phyloP scores from a whole-genome alignment of 2,888 invertebrate species.

The Spodoptera picta region DNA sequence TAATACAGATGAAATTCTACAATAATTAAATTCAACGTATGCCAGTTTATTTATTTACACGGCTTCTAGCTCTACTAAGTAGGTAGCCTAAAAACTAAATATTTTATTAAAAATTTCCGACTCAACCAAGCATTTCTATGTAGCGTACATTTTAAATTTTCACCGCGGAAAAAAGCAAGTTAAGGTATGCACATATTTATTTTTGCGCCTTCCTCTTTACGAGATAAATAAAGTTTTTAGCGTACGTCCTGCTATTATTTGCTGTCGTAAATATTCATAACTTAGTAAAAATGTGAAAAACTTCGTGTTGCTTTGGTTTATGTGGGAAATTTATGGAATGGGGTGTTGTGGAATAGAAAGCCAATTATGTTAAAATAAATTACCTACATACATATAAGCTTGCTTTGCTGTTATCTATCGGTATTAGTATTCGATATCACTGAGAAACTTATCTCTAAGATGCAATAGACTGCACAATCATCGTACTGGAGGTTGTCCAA shows the following conservation, averaged over 20 bases:
- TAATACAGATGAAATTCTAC: too few species aligned
- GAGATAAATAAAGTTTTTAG: slow-evolving; percentile 43
- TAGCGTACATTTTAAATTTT: slow-evolving; percentile 25
- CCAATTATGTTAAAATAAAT: neutral
- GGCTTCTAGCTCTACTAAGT: too few species aligned
- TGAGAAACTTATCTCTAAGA: too few species aligned
- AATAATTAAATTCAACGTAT: too few species aligned
- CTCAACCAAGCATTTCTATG: slow-evolving; percentile 21
- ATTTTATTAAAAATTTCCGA: slow-evolving; percentile 21
- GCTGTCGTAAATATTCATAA: slow-evolving; percentile 43
- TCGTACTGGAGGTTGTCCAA: too few species aligned
- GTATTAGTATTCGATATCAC: too few species aligned
- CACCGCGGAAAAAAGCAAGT: slow-evolving; percentile 26
- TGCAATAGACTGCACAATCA: too few species aligned
- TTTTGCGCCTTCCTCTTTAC: slow-evolving; percentile 42
- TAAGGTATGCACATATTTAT: slow-evolving; percentile 44
- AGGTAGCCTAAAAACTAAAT: slow-evolving; percentile 7
- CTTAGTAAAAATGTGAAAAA: slow-evolving; percentile 38
- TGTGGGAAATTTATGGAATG: slow-evolving; percentile 16
- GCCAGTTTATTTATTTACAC: too few species aligned
- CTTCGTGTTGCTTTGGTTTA: slow-evolving; percentile 17
- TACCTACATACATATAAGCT: too few species aligned
- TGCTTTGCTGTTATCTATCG: too few species aligned
- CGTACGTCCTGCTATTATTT: slow-evolving; percentile 36
- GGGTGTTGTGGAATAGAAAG: neutral